Evolutionary conservation across 1,140 invertebrate species (phyloP), one percentile per base, ranked within the genome.

Genomic region (Brachionus koreanus): DNA sequence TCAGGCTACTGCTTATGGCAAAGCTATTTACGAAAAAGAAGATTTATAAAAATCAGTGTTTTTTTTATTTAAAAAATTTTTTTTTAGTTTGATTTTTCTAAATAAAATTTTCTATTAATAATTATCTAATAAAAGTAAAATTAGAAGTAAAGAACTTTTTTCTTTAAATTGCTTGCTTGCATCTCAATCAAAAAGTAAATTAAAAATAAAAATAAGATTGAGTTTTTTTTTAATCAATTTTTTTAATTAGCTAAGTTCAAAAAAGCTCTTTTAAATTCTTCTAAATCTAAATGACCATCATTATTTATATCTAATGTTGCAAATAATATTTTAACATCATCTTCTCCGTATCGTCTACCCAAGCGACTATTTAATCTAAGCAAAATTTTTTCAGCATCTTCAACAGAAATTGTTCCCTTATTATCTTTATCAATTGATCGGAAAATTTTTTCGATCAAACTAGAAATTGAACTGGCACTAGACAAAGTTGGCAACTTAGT

Each of bases 1-100:
- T 13, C 96, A 99, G 87, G 97, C 96, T 0, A 98, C 97, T 0
- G 97, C 98, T 89, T 99, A 98, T 88, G 97, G 97, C 0, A 95
- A 98, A 88, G 96, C 96, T 6, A 89, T 99, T 3, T 91, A 92
- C 0, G 91, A 94, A 85, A 97, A 99, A 86, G 97, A 99, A 83
- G 89, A 89, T 82, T 87, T 88, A 83, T 89, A 85, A 85, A 19
- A 79, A 63, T 25, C 3, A 29, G 29, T 29, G 29, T 61, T 39
- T 16, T 42, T 61, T 57, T 37, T 79, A 37, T 61, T 39, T 57
- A 25, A 57, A 65, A 49, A 77, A 5, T 67, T 83, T 19, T 49
- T 25, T n/a, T 13, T 81, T 81, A 39, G 23, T 63, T 76, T 76
- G 43, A 23, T 25, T 49, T n/a, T 25, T 76, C 13, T 76, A 25